A percentile compares a stretch with the other conserved stretches of the same genome.
These are phyloP conservation scores for Doryteuthis pealeii DNA, from an alignment of 1,140 invertebrate genomes.

Conservation along the genomic window DNA sequence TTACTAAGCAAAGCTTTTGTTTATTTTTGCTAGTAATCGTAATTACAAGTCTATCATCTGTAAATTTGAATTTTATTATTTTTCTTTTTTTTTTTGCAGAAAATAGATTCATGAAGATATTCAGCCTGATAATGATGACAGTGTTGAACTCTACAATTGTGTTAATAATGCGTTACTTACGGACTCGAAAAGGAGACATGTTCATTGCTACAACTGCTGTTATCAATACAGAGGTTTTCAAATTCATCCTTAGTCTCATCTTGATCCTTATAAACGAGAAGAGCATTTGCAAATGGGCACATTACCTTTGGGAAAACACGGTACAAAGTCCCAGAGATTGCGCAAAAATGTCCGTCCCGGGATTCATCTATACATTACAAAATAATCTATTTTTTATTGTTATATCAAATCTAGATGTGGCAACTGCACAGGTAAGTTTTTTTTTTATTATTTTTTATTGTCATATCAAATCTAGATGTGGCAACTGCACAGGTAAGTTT, in stretches of 20 bases:
- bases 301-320: constrained; percentile 11
- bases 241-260: neutral
- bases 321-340: constrained; percentile 67
- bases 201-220: neutral
- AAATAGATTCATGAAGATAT: constrained; percentile 8
- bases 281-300: neutral
- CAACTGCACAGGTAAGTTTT: constrained; percentile 83
- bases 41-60: too few species aligned
- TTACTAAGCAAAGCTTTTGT: too few species aligned
- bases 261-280: neutral
- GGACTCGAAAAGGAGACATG: neutral
- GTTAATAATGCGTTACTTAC: neutral
- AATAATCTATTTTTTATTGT: constrained; percentile 96
- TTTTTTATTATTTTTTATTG: constrained; percentile 84
- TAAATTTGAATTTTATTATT: too few species aligned
- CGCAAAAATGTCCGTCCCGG: constrained; percentile 79
- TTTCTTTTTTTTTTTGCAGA: neutral
- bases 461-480: constrained; percentile 93
- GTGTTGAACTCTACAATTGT: neutral
- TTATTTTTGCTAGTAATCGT: too few species aligned
- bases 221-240: neutral
- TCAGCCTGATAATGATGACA: neutral
- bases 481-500: constrained; percentile 87
- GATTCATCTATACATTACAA: constrained; percentile 91
- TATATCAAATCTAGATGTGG: constrained; percentile 93